Evolutionary conservation across 2,797 vertebrate species (phyloP).

Genomic region (Orientallactaga sibirica): DNA sequence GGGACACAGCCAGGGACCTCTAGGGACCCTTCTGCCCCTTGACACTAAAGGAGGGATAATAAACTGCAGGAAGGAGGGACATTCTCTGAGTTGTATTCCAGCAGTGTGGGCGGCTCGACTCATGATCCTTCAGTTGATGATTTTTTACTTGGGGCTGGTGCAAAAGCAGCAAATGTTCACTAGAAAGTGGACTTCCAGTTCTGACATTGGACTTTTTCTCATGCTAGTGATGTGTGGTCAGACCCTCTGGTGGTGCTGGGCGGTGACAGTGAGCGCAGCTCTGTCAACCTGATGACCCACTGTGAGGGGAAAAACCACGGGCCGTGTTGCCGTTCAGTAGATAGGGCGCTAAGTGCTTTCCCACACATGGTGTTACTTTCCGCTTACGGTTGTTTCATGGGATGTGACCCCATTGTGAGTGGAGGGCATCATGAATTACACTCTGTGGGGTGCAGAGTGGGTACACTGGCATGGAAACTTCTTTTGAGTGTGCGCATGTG

Average conservation of each 20-base stretch:
- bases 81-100: accelerated
- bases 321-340: neutral
- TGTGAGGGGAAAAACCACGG: too few relatives aligned
- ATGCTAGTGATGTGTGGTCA: neutral
- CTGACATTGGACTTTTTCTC: neutral
- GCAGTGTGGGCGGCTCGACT: too few relatives aligned
- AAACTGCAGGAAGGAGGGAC: accelerated
- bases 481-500: too few relatives aligned
- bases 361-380: neutral
- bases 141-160: neutral
- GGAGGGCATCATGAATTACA: too few relatives aligned
- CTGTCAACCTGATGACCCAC: neutral
- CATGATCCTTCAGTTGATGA: neutral
- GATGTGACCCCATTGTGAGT: neutral
- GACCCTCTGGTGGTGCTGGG: neutral
- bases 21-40: too few relatives aligned
- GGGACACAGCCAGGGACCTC: accelerated
- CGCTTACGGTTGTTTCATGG: neutral
- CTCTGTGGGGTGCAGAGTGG: accelerated
- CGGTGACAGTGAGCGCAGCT: neutral
- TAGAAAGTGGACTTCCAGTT: neutral
- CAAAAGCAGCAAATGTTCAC: too few relatives aligned
- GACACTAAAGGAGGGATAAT: neutral
- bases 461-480: neutral
- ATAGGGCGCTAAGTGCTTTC: too few relatives aligned